phyloP scores from a whole-genome alignment of 2,113 vertebrate genomes.

The Caracal caracal region DNA sequence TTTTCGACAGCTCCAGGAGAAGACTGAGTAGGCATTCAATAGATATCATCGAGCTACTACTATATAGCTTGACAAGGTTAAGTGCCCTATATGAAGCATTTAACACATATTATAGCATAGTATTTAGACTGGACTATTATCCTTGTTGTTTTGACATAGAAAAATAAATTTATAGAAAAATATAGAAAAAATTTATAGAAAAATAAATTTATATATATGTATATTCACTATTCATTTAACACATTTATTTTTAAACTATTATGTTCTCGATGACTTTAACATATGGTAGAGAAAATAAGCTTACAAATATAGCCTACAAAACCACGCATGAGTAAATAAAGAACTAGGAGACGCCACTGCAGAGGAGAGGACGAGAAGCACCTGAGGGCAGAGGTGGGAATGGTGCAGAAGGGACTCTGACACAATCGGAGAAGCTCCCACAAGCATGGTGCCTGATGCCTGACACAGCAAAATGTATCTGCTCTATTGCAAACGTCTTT shows the following conservation, averaged over 20 bases:
- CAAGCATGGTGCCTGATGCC: background rate
- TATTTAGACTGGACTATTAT: background rate
- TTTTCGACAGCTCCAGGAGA: background rate
- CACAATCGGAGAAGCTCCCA: background rate
- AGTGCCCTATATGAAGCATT: background rate
- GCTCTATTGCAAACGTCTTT: background rate
- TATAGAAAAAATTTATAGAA: too few species aligned
- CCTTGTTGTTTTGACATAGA: background rate
- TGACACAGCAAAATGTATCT: background rate
- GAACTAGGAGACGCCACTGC: background rate
- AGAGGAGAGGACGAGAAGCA: background rate
- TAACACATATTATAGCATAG: background rate
- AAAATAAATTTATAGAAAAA: constrained; percentile 1
- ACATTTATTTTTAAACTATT: background rate
- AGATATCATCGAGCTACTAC: background rate
- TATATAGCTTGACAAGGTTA: background rate
- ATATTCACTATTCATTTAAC: background rate
- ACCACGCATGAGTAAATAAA: background rate
- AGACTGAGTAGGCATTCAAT: background rate
- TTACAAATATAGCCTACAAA: background rate
- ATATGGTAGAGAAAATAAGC: background rate
- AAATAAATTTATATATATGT: background rate
- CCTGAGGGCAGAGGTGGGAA: background rate
- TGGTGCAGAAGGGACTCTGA: too few species aligned
- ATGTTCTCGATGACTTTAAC: background rate